Base-by-base conservation (phyloP, 2,888 invertebrate genomes). In the Thereva nobilitata region DNA sequence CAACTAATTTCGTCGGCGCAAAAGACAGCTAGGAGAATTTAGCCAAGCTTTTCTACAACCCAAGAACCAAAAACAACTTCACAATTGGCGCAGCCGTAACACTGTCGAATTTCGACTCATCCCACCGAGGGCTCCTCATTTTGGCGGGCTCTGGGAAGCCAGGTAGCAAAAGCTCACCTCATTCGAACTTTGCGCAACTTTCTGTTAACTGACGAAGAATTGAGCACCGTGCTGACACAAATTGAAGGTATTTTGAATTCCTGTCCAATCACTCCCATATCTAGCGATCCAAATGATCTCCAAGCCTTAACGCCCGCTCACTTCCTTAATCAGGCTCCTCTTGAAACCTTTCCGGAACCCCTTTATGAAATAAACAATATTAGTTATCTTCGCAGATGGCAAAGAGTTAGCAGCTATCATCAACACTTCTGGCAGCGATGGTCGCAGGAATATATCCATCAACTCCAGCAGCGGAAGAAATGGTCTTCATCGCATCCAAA, bases 1-100 rank as follows among this genome's bases (percentile, higher is more conserved):
- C 67, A 3, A 74, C 73, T 8, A 71, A 68, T 57, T 71, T 71
- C 65, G 65, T 68, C 7, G 70, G 69, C 1, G 68, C 67, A 54
- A n/a, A n/a, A 5, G 54, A n/a, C 6, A 1, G n/a, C 3, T 54
- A n/a, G 10, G 10, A 10, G 49, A 47, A n/a, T 47, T 47, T 47
- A 7, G 49, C 5, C 8, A 5, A 10, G 49, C 49, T 5, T 47
- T 47, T 47, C 10, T 47, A 5, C 6, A 5, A 5, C 49, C 6
- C 5, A 7, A 47, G n/a, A 9, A 5, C 5, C 49, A 47, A 10
- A 5, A n/a, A 5, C 8, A 47, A 47, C 5, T 47, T 7, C 8
- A 5, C 6, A 47, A 37, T n/a, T 54, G 54, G 54, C 38, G 37
- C 6, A 38, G 38, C 9, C n/a, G 8, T 1, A 35, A 54, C 4